phyloP scores from a whole-genome alignment of 2,113 vertebrate genomes.

The Acrocephalus arundinaceus region DNA sequence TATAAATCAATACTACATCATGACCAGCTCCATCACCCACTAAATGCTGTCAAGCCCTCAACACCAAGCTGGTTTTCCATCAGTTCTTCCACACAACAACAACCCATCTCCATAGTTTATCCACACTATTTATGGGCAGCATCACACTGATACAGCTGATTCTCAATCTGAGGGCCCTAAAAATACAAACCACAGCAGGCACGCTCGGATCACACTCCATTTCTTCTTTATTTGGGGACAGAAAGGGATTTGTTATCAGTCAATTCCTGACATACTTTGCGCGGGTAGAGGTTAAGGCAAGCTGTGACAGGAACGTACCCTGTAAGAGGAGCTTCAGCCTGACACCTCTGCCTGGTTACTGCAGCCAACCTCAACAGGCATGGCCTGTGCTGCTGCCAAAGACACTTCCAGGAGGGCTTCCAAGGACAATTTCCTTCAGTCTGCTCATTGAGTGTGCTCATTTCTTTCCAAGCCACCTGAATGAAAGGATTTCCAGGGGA shows the following conservation, averaged over 20 bases:
- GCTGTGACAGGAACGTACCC: neutral
- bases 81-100: neutral
- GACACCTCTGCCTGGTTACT: neutral
- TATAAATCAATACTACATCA: rapidly evolving
- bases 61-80: rapidly evolving
- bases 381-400: neutral
- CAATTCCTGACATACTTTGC: slow-evolving; percentile 37
- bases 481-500: neutral
- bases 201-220: rapidly evolving
- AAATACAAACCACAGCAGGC: neutral
- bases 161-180: neutral
- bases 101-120: neutral
- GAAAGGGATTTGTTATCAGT: slow-evolving; percentile 47
- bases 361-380: neutral
- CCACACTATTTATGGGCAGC: neutral
- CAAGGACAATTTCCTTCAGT: neutral
- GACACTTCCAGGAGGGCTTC: neutral
- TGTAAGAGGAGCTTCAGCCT: neutral
- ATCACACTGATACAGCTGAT: neutral
- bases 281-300: slow-evolving; percentile 34
- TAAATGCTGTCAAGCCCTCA: rapidly evolving
- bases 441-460: neutral
- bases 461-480: neutral
- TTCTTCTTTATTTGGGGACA: slow-evolving; percentile 53
- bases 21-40: neutral